Evolutionary conservation across 2,797 vertebrate species (phyloP).

Genomic region (Spatula versicolor): DNA sequence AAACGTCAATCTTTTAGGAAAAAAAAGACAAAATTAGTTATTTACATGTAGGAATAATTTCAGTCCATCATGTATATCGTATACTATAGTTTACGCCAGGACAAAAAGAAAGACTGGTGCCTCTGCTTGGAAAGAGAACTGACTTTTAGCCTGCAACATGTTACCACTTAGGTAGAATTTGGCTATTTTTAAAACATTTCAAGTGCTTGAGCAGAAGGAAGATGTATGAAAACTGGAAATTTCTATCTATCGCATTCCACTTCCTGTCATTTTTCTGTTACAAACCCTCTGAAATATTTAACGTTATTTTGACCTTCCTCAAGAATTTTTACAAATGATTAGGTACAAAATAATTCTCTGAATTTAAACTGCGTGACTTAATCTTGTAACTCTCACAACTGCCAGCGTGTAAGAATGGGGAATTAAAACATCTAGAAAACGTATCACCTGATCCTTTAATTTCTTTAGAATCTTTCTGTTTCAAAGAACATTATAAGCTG

Average conservation of each 20-base stretch:
- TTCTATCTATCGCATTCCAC: background rate
- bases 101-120: background rate
- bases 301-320: background rate
- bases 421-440: background rate
- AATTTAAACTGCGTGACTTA: background rate
- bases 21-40: background rate
- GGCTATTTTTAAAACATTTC: background rate
- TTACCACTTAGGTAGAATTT: background rate
- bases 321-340: background rate
- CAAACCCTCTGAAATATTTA: background rate
- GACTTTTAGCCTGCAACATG: background rate
- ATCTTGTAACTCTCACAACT: background rate
- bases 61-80: background rate
- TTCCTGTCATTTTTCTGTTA: background rate
- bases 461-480: background rate
- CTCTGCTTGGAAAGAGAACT: background rate
- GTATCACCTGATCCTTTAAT: background rate
- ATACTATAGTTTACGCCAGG: background rate
- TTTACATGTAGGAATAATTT: background rate
- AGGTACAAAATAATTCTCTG: background rate
- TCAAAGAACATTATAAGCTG: background rate
- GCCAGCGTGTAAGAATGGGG: background rate
- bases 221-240: background rate
- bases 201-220: background rate
- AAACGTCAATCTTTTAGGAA: background rate